Conservation (phyloP, 2,797 vertebrate species). For the Chloroceryle amazona region DNA sequence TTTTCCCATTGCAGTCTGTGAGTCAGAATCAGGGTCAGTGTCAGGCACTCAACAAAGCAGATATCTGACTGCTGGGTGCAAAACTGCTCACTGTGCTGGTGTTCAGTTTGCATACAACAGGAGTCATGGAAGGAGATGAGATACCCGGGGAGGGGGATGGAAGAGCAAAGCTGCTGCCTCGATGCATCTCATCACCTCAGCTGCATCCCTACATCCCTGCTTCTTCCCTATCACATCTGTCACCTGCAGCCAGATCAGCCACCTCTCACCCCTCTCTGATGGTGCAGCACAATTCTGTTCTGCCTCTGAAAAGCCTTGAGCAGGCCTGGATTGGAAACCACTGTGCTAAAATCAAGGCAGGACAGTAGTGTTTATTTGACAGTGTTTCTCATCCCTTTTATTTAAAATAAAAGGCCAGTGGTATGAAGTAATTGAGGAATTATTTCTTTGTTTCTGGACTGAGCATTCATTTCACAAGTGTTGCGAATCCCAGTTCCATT, state of each 20-base stretch:
- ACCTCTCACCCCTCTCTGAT: neutral
- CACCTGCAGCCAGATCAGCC: fast-evolving
- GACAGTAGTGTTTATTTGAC: neutral
- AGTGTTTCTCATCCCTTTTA: neutral
- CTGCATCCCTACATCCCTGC: neutral
- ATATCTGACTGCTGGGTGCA: neutral
- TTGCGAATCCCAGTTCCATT: neutral
- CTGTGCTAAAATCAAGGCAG: neutral
- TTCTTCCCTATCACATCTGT: neutral
- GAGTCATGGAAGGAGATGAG: neutral
- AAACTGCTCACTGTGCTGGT: neutral
- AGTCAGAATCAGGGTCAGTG: neutral
- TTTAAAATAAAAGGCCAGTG: neutral
- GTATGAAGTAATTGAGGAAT: neutral
- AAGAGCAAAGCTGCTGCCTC: neutral
- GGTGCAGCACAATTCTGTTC: neutral
- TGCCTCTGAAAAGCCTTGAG: neutral
- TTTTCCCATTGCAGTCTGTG: neutral
- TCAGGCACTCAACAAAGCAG: neutral
- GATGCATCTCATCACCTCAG: neutral
- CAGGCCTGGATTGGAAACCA: neutral
- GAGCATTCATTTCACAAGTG: neutral
- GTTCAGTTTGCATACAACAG: neutral
- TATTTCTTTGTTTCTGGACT: slow-evolving; percentile 32
- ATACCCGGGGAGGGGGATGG: neutral